These are phyloP conservation scores for Drosophila atripex DNA, from an alignment of 2,888 invertebrate genomes.

Conservation along the genomic window DNA sequence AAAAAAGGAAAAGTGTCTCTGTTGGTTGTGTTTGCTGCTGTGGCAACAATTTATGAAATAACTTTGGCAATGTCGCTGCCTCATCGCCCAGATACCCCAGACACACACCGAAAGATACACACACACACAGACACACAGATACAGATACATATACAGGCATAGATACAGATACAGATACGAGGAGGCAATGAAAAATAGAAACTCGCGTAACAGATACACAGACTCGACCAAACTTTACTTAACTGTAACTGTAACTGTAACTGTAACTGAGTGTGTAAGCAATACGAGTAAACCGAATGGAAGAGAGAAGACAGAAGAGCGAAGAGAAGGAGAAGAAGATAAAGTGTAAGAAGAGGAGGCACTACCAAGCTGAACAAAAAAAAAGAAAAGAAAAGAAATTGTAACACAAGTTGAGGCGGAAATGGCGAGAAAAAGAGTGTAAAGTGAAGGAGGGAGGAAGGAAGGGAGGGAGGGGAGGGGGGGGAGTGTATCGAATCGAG, in stretches of 20 bases:
- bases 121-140: constrained; percentile 23
- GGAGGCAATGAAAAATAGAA: constrained; percentile 64
- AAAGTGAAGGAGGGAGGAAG: background rate
- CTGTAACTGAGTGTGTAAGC: constrained; percentile 74
- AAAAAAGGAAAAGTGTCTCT: constrained; percentile 7
- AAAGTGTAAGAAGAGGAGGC: background rate
- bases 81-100: constrained; percentile 13
- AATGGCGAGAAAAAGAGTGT: constrained; percentile 8
- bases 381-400: constrained; percentile 35
- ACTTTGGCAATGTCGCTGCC: constrained; percentile 64
- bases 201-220: constrained; percentile 74
- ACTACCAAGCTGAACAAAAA: constrained; percentile 33
- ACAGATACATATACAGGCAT: constrained; percentile 3
- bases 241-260: constrained; percentile 62
- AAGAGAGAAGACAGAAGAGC: constrained; percentile 1
- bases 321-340: background rate
- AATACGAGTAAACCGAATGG: no score
- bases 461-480: no score
- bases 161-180: constrained; percentile 8
- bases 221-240: constrained; percentile 60
- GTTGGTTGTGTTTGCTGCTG: constrained; percentile 61
- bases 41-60: constrained; percentile 79
- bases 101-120: constrained; percentile 4
- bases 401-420: constrained; percentile 49
- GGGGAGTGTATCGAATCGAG: background rate